phyloP scores from a whole-genome alignment of 2,888 invertebrate genomes.

The Limnephilus auricula region DNA sequence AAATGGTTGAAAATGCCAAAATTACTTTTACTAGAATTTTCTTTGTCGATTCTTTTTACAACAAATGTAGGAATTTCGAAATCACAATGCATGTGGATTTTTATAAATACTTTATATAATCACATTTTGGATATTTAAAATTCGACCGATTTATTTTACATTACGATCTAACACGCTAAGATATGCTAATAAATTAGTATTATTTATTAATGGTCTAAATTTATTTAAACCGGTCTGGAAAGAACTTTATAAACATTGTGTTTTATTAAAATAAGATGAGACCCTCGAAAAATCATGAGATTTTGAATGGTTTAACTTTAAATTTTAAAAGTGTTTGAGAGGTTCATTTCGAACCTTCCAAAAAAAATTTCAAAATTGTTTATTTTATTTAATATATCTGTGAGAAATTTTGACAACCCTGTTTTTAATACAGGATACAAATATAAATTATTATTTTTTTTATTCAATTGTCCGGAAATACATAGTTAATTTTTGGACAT shows the following conservation, averaged over 20 bases:
- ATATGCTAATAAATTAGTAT: conserved; percentile 40
- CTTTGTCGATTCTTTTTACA: conserved; percentile 13
- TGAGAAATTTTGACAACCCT: not conserved
- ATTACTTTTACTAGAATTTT: conserved; percentile 24
- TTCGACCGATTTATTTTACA: conserved; percentile 27
- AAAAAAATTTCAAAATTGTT: not conserved
- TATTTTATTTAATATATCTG: not conserved
- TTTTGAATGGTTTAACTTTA: not conserved
- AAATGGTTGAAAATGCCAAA: not conserved
- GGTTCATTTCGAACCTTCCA: not conserved
- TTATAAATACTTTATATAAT: conserved; percentile 16
- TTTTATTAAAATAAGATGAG: not conserved
- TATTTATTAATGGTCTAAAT: conserved; percentile 31
- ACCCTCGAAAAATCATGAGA: not conserved
- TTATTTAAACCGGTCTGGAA: conserved; percentile 3
- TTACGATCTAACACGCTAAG: conserved; percentile 32
- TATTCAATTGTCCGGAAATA: not conserved
- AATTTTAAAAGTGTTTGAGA: not conserved
- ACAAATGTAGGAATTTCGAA: conserved; percentile 34
- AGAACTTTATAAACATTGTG: not conserved
- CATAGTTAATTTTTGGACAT: not conserved
- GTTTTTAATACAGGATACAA: not conserved
- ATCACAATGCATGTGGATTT: conserved; percentile 27
- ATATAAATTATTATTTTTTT: not conserved
- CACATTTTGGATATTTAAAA: conserved; percentile 45